Base-by-base conservation (phyloP, 2,888 invertebrate genomes). In the Danaus chrysippus region DNA sequence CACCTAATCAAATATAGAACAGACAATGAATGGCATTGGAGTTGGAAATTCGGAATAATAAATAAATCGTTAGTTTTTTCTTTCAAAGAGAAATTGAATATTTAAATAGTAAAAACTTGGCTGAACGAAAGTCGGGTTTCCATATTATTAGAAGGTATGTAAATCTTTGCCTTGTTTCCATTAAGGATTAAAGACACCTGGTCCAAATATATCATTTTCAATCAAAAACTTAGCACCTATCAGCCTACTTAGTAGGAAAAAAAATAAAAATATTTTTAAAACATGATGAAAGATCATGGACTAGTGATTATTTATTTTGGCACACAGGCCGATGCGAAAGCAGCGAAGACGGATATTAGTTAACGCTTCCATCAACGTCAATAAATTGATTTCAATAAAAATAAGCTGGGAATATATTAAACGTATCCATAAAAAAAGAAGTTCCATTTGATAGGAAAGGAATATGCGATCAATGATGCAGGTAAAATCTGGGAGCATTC, bases 251-350 rank as follows among this genome's bases (percentile, higher is more conserved):
- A 17, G 49, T 49, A 17, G 17, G 10, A 1, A 49, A 49, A 13
- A 49, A 17, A 17, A 17, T 17, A 46, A 17, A 17, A 17, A 49
- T 17, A 49, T 17, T 15, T 49, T 10, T 49, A 49, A 10, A 49
- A 49, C 11, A 49, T 17, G 49, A n/a, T n/a, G 43, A 17, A 49
- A 49, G 60, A 70, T 70, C 65, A 65, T 73, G 71, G 74, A 78
- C 72, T 73, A 75, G 74, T 75, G 84, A 78, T 85, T 90, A 86
- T 89, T 90, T 89, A 84, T 84, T 79, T 89, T 89, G 88, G 87
- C 87, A 73, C 78, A 72, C 66, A 77, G 73, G 70, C 70, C 74
- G 80, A 88, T 89, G 86, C 83, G 84, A 83, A 73, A 70, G 75
- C 82, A 79, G 73, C 81, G 89, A 86, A 84, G 88, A 87, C 84